phyloP scores from a whole-genome alignment of 2,888 invertebrate genomes.

The Agonopterix alstromeriana region DNA sequence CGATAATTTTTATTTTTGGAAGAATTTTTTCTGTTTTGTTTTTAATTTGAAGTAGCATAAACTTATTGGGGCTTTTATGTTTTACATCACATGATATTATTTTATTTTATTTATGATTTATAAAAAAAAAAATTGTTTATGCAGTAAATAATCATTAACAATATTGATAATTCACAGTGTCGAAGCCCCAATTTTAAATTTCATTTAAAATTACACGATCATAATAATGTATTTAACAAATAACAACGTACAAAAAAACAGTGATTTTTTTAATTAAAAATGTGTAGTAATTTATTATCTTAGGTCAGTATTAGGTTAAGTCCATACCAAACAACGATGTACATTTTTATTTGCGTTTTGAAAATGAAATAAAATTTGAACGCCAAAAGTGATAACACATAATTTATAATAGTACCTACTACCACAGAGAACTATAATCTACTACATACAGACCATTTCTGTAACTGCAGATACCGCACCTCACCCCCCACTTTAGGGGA shows the following conservation, averaged over 20 bases:
- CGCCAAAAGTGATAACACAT: too few species aligned
- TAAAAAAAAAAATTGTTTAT: not conserved
- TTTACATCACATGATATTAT: not conserved
- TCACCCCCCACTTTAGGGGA: too few species aligned
- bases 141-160: not conserved
- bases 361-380: too few species aligned
- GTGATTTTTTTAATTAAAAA: constrained; percentile 5
- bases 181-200: not conserved
- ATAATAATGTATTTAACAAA: constrained; percentile 4
- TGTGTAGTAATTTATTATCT: constrained; percentile 15
- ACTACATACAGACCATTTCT: too few species aligned
- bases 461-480: too few species aligned
- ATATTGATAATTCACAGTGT: too few species aligned
- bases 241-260: constrained; percentile 22
- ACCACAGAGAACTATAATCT: too few species aligned
- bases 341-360: too few species aligned
- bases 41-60: not conserved
- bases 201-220: constrained; percentile 7
- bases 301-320: constrained; percentile 23
- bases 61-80: constrained; percentile 15
- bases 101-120: constrained; percentile 5
- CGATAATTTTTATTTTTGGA: not conserved
- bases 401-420: too few species aligned
- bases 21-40: constrained; percentile 3
- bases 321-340: too few species aligned